Conservation (phyloP, 2,113 vertebrate genomes). For the Gracilinanus agilis region DNA sequence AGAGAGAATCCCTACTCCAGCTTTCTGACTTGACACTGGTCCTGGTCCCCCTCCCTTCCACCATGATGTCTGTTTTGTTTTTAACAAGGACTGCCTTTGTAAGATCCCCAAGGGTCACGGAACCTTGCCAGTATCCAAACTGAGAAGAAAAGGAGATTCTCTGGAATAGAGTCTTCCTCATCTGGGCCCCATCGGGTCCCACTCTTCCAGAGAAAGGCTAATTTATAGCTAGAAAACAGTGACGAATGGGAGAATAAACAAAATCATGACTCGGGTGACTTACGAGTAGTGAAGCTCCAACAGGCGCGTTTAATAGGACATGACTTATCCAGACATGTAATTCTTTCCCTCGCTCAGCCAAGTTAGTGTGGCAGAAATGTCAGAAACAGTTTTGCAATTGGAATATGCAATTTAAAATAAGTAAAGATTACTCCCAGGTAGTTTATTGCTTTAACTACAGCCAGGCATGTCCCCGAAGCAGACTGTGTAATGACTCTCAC, state of each 20-base stretch:
- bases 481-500: conserved; percentile 84
- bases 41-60: too few species aligned
- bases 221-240: conserved; percentile 79
- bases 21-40: neutral
- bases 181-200: conserved; percentile 67
- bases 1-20: neutral
- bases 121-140: neutral
- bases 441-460: conserved; percentile 87
- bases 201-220: conserved; percentile 74
- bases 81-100: neutral
- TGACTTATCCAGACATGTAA: conserved; percentile 81
- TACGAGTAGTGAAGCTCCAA: conserved; percentile 75
- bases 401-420: conserved; percentile 87
- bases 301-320: conserved; percentile 80
- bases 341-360: conserved; percentile 78
- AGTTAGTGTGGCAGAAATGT: conserved; percentile 84
- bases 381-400: conserved; percentile 85
- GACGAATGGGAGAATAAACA: conserved; percentile 85
- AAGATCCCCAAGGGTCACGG: neutral
- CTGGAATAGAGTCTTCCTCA: conserved; percentile 39
- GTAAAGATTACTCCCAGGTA: conserved; percentile 87
- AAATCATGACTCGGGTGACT: conserved; percentile 80
- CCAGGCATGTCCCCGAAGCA: conserved; percentile 82
- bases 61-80: neutral
- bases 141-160: neutral